Evolutionary conservation across 1,140 invertebrate genomes (phyloP).

Genomic region (Drosophila obscura): DNA sequence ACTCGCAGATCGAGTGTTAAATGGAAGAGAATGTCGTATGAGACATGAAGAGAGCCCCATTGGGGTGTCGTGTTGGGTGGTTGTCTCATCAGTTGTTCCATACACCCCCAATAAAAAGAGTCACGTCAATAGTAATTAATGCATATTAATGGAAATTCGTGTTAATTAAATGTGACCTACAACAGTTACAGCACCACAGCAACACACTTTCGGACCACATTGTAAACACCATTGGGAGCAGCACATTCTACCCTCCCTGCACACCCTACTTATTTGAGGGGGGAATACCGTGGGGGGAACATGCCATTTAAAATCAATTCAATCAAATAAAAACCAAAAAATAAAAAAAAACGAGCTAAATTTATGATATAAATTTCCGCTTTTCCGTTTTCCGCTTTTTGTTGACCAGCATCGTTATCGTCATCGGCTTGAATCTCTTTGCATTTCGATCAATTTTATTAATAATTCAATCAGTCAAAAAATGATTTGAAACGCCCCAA

Average conservation of each 20-base stretch:
- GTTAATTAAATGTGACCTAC: conserved; percentile 70
- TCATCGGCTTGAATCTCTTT: conserved; percentile 56
- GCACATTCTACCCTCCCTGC: not conserved
- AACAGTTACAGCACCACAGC: not conserved
- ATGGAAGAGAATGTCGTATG: conserved; percentile 15
- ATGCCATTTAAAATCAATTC: conserved; percentile 40
- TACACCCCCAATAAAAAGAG: conserved; percentile 18
- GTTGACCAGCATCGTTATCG: conserved; percentile 46
- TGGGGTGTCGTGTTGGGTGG: conserved; percentile 2
- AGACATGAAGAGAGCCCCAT: no score
- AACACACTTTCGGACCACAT: not conserved
- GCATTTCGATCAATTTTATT: conserved; percentile 83
- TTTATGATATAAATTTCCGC: conserved; percentile 42
- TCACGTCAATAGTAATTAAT: conserved; percentile 72
- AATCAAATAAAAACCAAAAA: conserved; percentile 48
- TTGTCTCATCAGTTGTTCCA: no score
- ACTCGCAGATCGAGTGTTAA: no score
- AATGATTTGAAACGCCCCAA: conserved; percentile 83
- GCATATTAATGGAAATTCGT: conserved; percentile 73
- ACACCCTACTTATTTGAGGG: conserved; percentile 24
- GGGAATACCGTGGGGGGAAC: not conserved
- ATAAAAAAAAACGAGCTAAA: conserved; percentile 4
- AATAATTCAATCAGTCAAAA: conserved; percentile 83
- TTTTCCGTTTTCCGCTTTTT: conserved; percentile 44
- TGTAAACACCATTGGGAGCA: no score